A percentile compares a stretch with the other conserved stretches of the same genome.
These are phyloP conservation scores for Criorhina ranunculi DNA, from an alignment of 2,888 invertebrate species.

Conservation along the genomic window DNA sequence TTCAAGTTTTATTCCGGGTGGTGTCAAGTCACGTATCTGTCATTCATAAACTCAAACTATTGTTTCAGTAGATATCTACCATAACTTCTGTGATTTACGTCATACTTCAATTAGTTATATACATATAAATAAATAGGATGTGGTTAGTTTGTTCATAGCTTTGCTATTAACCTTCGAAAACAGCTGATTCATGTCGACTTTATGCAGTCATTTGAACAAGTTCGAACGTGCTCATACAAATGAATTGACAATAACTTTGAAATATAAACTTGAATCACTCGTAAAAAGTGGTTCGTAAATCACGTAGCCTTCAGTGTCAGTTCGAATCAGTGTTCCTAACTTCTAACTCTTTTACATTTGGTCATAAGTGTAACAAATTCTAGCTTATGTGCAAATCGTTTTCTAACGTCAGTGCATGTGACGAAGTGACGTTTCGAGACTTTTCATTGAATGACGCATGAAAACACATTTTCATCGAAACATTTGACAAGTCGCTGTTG, in stretches of 20 bases:
- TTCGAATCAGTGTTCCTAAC: too few relatives aligned
- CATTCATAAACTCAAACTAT: background rate
- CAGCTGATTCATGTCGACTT: too few relatives aligned
- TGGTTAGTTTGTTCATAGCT: too few relatives aligned
- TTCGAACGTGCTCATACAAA: background rate
- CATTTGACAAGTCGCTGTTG: background rate
- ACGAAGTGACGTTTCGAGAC: background rate
- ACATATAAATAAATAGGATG: too few relatives aligned
- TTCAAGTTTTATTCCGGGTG: background rate
- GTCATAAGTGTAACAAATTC: too few relatives aligned
- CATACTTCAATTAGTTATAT: too few relatives aligned
- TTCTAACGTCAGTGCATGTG: too few relatives aligned
- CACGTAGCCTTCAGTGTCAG: too few relatives aligned
- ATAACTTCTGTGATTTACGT: too few relatives aligned
- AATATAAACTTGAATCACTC: background rate
- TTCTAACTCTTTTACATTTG: too few relatives aligned
- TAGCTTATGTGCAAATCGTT: too few relatives aligned
- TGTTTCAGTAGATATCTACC: background rate
- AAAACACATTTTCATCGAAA: background rate
- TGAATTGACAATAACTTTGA: background rate
- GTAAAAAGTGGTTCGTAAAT: background rate
- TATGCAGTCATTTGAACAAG: background rate
- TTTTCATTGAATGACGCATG: background rate
- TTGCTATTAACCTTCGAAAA: too few relatives aligned
- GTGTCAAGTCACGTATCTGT: constrained; percentile 16